A percentile compares a stretch with the other conserved stretches of the same genome.
Evolutionary conservation across 2,888 invertebrate species (phyloP).

Genomic region (Tricholauxania praeusta): DNA sequence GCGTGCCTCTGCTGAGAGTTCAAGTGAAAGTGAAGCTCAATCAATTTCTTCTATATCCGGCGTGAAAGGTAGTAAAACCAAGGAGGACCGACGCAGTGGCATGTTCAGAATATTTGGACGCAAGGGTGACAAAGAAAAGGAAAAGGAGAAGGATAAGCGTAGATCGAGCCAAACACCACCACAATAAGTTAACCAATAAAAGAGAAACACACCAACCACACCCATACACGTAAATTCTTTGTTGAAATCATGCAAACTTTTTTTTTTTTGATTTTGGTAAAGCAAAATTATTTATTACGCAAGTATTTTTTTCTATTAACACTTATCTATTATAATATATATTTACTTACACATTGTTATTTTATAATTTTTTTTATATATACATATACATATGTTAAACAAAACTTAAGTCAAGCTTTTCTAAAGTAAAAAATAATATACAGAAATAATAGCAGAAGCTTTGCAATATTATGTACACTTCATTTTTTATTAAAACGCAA

Average conservation of each 20-base stretch:
- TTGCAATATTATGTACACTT: constrained; percentile 7
- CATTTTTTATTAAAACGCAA: constrained; percentile 25
- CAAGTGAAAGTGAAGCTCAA: constrained; percentile 68
- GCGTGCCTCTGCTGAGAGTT: constrained; percentile 66
- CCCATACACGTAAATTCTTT: constrained; percentile 20
- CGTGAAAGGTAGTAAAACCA: constrained; percentile 61
- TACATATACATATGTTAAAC: constrained; percentile 34
- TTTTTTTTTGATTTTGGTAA: constrained; percentile 21
- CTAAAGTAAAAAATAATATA: constrained; percentile 3
- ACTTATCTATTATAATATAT: constrained; percentile 36
- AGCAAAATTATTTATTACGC: constrained; percentile 31
- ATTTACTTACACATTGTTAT: constrained; percentile 44
- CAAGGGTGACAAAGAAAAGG: constrained; percentile 62
- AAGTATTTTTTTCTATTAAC: constrained; percentile 20
- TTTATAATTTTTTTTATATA: constrained; percentile 38
- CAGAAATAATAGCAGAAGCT: constrained; percentile 21
- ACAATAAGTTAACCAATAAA: constrained; percentile 47
- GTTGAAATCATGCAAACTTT: constrained; percentile 22
- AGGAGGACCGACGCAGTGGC: constrained; percentile 66
- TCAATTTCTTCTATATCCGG: constrained; percentile 67
- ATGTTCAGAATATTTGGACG: constrained; percentile 67
- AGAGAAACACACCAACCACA: not conserved
- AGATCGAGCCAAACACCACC: constrained; percentile 65
- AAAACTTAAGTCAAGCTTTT: constrained; percentile 19
- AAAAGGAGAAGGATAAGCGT: constrained; percentile 58